Evolutionary conservation across 2,888 invertebrate species (phyloP), one percentile per base, ranked within the genome.

Genomic region (Watsonalla binaria): DNA sequence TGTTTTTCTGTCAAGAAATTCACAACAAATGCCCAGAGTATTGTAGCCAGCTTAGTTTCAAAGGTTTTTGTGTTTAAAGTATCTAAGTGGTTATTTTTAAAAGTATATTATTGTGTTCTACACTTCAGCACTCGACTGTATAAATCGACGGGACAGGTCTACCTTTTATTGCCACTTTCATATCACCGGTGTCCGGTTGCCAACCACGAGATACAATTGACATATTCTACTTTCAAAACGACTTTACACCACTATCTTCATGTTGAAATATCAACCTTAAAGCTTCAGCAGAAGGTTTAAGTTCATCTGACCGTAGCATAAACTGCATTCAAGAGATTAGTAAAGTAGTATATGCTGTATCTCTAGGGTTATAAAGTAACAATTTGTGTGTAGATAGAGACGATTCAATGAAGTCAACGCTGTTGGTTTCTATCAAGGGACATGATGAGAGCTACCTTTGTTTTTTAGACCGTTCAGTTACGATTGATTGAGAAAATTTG

Each of bases 141-240:
- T 82, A 81, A 83, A 86, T 89, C 86, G 87, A 81, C 75, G 72
- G 74, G 74, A 75, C 87, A 86, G 85, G 86, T 86, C 89, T 82
- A 78, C 90, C 90, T 89, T 89, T 89, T 89, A 88, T 87, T 86
- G 88, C 82, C 76, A 81, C 87, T 88, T 88, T 87, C 85, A 86
- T 84, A 76, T 74, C 80, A 69, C 81, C 86, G 84, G 88, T 88
- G 88, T 89, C 88, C 86, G 86, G 88, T 89, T 84, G 84, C 86
- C 83, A 85, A 86, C 85, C 85, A 82, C 72, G 70, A 66, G 60
- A 66, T 59, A 63, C 86, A 89, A 88, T 87, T 89, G 82, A 55
- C 54, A 61, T 63, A 57, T 9, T 56, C 61, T 67, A 76, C 55
- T 55, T 54, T 52, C 68, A 64, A 65, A 78, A 77, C 54, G 63